Evolutionary conservation across 2,113 vertebrate genomes (phyloP).

Genomic region (Miniopterus natalensis): DNA sequence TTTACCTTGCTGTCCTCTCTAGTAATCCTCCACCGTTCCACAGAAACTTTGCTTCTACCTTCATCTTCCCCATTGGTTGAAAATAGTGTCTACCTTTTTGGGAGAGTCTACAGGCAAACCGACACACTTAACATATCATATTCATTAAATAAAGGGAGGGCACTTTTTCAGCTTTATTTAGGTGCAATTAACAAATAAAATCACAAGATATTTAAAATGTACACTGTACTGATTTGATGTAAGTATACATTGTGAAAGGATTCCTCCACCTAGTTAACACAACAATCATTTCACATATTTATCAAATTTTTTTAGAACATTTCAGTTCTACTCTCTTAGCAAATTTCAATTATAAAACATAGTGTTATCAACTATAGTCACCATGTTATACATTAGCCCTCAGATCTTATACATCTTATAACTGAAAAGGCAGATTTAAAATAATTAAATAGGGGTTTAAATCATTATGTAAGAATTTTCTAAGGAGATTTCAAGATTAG

Average conservation of each 20-base stretch:
- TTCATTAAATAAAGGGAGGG: slow-evolving; percentile 5
- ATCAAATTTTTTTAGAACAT: neutral
- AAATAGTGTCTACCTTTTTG: neutral
- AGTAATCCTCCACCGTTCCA: neutral
- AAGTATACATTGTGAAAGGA: neutral
- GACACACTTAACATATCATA: neutral
- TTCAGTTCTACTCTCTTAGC: neutral
- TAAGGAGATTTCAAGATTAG: slow-evolving; percentile 35
- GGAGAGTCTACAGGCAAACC: neutral
- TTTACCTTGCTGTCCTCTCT: neutral
- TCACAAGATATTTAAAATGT: neutral
- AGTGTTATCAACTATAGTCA: neutral
- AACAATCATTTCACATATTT: neutral
- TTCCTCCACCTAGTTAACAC: neutral
- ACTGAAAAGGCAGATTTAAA: slow-evolving; percentile 22
- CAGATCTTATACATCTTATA: neutral
- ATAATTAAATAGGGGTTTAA: slow-evolving; percentile 47
- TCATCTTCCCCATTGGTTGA: neutral
- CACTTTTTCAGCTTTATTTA: neutral
- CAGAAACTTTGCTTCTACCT: neutral
- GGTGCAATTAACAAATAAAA: neutral
- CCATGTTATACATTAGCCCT: neutral
- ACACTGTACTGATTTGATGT: neutral
- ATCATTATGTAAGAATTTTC: slow-evolving; percentile 29
- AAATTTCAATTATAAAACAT: neutral